phyloP scores from a whole-genome alignment of 2,797 vertebrate species.

The Squalus acanthias region DNA sequence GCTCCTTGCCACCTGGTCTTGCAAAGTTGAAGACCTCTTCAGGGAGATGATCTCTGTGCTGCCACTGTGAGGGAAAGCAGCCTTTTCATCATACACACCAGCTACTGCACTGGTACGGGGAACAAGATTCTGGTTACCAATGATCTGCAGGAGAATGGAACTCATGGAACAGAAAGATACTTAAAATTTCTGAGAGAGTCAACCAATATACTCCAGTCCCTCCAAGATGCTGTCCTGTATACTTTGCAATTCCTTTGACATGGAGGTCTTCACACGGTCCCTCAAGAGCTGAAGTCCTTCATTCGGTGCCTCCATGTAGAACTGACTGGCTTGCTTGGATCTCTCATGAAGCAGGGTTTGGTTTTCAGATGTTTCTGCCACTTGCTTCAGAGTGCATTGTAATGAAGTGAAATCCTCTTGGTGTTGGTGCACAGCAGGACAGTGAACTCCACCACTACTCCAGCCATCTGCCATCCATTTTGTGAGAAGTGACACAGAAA shows the following conservation, averaged over 20 bases:
- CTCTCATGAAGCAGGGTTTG: background rate
- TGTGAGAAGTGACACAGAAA: background rate
- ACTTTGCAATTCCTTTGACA: background rate
- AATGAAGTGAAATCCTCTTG: background rate
- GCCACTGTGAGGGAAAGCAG: too few species aligned
- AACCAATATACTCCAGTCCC: too few species aligned
- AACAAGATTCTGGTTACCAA: too few species aligned
- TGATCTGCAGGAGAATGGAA: too few species aligned
- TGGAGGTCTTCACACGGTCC: background rate
- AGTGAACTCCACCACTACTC: background rate
- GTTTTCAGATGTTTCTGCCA: background rate
- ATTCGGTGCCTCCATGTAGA: background rate
- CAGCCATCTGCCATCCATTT: background rate
- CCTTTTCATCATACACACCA: too few species aligned
- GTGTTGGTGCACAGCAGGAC: background rate
- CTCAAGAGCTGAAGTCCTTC: background rate
- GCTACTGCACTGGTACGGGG: too few species aligned
- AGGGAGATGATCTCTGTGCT: too few species aligned
- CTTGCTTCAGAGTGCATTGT: background rate
- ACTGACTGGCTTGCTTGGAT: background rate
- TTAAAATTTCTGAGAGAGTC: too few species aligned
- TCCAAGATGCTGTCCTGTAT: too few species aligned
- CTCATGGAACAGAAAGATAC: too few species aligned
- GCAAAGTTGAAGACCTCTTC: background rate
- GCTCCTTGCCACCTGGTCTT: too few species aligned